Evolutionary conservation across 2,797 vertebrate genomes (phyloP), one percentile per base, ranked within the genome.

Genomic region (Anas georgica): DNA sequence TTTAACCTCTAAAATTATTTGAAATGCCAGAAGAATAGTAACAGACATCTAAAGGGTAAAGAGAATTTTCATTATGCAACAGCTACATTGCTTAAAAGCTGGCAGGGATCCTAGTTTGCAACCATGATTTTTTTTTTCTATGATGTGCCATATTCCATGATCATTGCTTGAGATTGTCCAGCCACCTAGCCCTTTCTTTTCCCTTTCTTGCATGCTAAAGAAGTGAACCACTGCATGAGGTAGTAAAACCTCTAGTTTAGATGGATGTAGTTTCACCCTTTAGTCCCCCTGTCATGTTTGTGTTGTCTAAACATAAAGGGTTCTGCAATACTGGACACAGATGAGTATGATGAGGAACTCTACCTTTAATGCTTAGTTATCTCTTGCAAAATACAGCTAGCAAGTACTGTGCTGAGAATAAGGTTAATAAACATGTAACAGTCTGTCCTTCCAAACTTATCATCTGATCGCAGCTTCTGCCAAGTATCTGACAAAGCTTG

Each of bases 401-500:
- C 37, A 83, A 91, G 37, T 31, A 26, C 64, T 78, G 50, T 48
- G 77, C 70, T 94, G 91, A 93, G 83, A 88, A 90, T 86, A 92
- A 80, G 81, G 39, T 81, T 81, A 76, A 92, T 89, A 86, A 96
- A 93, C 50, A 91, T 26, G 37, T 66, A 73, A 90, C 59, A 84
- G 35, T 72, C 76, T 93, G 79, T 95, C 55, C 85, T 95, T 95
- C 73, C 87, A 92, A 92, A 76, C 20, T 69, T 68, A 54, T 90
- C 35, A 93, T 88, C 82, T 83, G 66, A 93, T 91, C 67, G 22
- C 39, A 84, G 59, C 39, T 91, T 84, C 80, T 94, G 94, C 77
- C 91, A 96, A 91, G 28, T 67, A 79, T 76, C 77, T 94, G 85
- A 73, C 91, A 93, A 90, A 88, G 69, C 59, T 88, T 79, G 43